Evolutionary conservation across 2,888 invertebrate species (phyloP).

Genomic region (Hypolimnas misippus): DNA sequence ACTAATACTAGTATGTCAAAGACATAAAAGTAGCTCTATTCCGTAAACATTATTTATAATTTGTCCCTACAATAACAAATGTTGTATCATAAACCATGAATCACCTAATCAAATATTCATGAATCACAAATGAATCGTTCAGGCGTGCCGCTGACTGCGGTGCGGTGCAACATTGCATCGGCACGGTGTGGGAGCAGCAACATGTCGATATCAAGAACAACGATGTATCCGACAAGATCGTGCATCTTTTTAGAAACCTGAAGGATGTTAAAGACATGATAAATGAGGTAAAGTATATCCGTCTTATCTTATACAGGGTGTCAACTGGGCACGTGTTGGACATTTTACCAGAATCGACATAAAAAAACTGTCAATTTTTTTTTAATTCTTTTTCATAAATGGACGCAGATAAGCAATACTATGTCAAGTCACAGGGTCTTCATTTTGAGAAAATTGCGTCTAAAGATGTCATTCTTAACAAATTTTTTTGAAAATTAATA

Average conservation of each 20-base stretch:
- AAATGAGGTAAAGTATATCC: constrained; percentile 60
- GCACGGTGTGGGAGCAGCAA: constrained; percentile 90
- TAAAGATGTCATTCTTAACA: no score
- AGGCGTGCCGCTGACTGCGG: constrained; percentile 91
- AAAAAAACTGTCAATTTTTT: no score
- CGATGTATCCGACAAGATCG: constrained; percentile 90
- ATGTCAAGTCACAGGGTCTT: no score
- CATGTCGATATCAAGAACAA: constrained; percentile 86
- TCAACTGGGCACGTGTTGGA: no score
- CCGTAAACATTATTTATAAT: not conserved
- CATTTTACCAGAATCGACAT: no score
- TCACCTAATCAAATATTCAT: not conserved
- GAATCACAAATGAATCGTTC: not conserved
- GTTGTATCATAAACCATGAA: not conserved
- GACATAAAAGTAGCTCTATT: not conserved
- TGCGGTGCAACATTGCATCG: constrained; percentile 92
- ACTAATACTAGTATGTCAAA: not conserved
- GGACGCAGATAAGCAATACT: no score
- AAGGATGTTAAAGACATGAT: constrained; percentile 75
- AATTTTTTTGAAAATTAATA: no score
- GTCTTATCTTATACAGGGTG: no score
- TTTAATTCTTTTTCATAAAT: no score
- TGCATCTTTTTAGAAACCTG: constrained; percentile 65
- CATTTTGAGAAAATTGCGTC: no score
- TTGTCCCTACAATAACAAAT: not conserved